Percentiles rank a stretch among this genome's conserved stretches.
Conservation (phyloP, 64 coral and sea anemone genomes). For the Cladopsammia gracilis region DNA sequence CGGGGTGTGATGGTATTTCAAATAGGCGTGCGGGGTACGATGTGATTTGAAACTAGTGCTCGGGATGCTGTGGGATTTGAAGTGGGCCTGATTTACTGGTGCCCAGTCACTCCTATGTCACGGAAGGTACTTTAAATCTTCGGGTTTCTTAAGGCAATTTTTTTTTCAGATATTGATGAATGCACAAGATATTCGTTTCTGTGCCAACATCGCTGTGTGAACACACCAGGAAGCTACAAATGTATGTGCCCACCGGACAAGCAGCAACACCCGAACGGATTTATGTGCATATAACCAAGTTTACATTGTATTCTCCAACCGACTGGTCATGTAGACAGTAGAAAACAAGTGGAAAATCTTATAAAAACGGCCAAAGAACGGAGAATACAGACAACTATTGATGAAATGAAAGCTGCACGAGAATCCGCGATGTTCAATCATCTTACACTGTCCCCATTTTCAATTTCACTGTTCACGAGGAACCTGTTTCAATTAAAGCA, state of each 20-base stretch:
- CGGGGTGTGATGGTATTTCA: too few species aligned
- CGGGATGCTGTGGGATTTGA: too few species aligned
- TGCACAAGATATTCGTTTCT: conserved; percentile 80
- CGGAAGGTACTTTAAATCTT: too few species aligned
- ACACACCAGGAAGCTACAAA: conserved; percentile 85
- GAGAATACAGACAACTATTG: neutral
- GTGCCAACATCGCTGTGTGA: conserved; percentile 81
- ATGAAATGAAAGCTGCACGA: too few species aligned
- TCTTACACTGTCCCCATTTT: too few species aligned
- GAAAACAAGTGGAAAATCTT: neutral
- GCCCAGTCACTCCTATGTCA: too few species aligned
- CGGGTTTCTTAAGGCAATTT: neutral
- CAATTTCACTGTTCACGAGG: too few species aligned
- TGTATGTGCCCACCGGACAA: conserved; percentile 82
- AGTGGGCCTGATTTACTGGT: too few species aligned
- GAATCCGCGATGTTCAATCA: too few species aligned
- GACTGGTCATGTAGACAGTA: neutral
- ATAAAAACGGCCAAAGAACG: neutral
- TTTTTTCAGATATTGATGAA: conserved; percentile 80
- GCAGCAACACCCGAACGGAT: conserved; percentile 79
- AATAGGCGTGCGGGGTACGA: too few species aligned
- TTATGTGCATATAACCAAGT: conserved; percentile 60
- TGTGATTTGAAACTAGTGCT: too few species aligned
- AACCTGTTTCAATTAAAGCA: neutral
- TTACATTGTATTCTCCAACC: neutral